Conservation (phyloP, 2,113 vertebrate species). For the Psilopsiagon aymara region DNA sequence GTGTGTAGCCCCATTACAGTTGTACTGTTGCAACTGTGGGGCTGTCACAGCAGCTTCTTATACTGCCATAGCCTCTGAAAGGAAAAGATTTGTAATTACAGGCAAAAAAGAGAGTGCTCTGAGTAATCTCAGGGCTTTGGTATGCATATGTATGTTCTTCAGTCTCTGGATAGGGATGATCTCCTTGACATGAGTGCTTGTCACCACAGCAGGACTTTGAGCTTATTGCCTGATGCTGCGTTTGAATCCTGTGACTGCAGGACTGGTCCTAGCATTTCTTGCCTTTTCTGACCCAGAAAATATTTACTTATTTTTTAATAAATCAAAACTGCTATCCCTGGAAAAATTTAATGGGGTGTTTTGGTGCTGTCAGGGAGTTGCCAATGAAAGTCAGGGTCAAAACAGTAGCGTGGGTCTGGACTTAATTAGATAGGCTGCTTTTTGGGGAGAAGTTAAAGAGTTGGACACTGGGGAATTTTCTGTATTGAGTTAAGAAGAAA, state of each 20-base stretch:
- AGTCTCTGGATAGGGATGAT: conserved; percentile 59
- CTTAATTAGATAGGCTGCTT: conserved; percentile 50
- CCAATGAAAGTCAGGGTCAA: conserved; percentile 53
- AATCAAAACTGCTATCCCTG: not conserved
- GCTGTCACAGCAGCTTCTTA: conserved; percentile 1
- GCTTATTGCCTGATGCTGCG: not conserved
- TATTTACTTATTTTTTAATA: not conserved
- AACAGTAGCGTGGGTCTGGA: conserved; percentile 9
- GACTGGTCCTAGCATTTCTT: not conserved
- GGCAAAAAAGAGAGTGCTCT: not conserved
- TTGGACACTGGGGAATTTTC: conserved; percentile 42
- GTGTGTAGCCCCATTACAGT: not conserved
- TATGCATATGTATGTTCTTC: conserved; percentile 55
- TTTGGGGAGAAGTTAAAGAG: conserved; percentile 5
- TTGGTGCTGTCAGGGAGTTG: conserved; percentile 30
- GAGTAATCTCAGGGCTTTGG: conserved; percentile 54
- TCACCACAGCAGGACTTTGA: conserved; percentile 55
- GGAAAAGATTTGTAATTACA: conserved; percentile 57
- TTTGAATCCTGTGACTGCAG: not conserved
- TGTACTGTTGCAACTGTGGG: not conserved
- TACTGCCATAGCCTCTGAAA: not conserved
- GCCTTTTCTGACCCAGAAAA: conserved; percentile 38
- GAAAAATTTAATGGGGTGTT: conserved; percentile 41
- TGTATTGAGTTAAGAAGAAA: conserved; percentile 23
- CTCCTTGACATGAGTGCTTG: conserved; percentile 58